Base-by-base conservation (phyloP, 2,888 invertebrate species). In the Sphaerophoria taeniata region DNA sequence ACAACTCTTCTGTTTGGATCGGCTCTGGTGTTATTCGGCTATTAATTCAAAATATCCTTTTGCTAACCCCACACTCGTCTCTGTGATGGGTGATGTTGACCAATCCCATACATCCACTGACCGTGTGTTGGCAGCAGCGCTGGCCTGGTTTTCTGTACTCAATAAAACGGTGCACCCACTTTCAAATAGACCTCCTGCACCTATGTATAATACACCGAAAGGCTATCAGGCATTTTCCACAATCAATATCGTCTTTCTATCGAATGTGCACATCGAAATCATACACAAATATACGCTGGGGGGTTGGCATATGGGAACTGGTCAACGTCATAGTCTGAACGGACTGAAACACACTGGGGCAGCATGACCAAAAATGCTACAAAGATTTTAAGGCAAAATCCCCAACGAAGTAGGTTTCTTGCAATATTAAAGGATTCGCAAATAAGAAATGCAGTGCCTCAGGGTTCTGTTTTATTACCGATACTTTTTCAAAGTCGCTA, bases 41-140 rank as follows among this genome's bases (percentile, higher is more conserved):
- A 76, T 85, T 85, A 85, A 85, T 81, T 80, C 56, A 55, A 72
- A 81, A 80, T 85, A 71, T 76, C 71, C 84, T 67, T 65, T 65
- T 24, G 24, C 24, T 24, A 24, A 58, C 24, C 53, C 55, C 9
- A 24, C 16, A 7, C 11, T 7, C 45, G 24, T 24, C 43, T 4
- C 31, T 43, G 11, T 24, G 7, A n/a, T n/a, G 61, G 7, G 31
- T 5, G 6, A 12, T 39, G 7, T 45, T 61, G 45, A 11, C 6
- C 31, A 7, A 24, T 14, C 31, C 45, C 6, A 31, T 2, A n/a
- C 12, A 9, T 14, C 2, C 36, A 34, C 34, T 6, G 9, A 39
- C 34, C 33, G 34, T 34, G 34, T 9, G 24, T 24, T 60, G 39
- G 60, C 39, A 6, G 43, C 24, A 24, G 45, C 63, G 33, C 14